These are phyloP conservation scores for Megaceryle alcyon DNA, from an alignment of 2,797 vertebrate species.

Conservation along the genomic window DNA sequence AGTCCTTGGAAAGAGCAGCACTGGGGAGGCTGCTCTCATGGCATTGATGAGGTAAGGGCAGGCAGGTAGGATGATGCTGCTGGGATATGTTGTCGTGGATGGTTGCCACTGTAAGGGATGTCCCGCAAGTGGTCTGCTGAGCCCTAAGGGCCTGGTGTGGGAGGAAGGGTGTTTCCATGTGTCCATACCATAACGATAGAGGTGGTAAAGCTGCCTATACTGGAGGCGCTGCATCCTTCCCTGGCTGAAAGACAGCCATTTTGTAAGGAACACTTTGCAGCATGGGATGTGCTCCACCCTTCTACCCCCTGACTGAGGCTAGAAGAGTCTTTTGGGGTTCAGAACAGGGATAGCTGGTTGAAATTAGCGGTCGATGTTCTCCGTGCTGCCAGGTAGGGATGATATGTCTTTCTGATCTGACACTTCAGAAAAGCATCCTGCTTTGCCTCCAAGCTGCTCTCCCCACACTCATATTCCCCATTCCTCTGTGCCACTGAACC, in stretches of 20 bases:
- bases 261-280: background rate
- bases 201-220: background rate
- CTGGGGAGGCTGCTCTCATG: background rate
- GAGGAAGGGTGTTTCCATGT: background rate
- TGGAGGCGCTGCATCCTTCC: background rate
- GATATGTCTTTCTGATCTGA: background rate
- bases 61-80: background rate
- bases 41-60: background rate
- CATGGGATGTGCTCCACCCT: background rate
- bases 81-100: background rate
- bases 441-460: background rate
- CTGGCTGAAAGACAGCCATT: background rate
- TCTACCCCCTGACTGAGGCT: background rate
- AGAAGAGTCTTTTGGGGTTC: background rate
- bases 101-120: rapidly evolving
- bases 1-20: background rate
- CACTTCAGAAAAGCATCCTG: background rate
- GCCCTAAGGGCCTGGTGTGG: background rate
- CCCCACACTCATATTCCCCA: background rate
- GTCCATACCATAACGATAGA: background rate
- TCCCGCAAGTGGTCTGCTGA: background rate
- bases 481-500: background rate
- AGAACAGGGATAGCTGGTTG: background rate
- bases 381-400: background rate
- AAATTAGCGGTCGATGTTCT: background rate